These are phyloP conservation scores for Andrena flavipes DNA, from an alignment of 2,888 invertebrate species.

Conservation along the genomic window DNA sequence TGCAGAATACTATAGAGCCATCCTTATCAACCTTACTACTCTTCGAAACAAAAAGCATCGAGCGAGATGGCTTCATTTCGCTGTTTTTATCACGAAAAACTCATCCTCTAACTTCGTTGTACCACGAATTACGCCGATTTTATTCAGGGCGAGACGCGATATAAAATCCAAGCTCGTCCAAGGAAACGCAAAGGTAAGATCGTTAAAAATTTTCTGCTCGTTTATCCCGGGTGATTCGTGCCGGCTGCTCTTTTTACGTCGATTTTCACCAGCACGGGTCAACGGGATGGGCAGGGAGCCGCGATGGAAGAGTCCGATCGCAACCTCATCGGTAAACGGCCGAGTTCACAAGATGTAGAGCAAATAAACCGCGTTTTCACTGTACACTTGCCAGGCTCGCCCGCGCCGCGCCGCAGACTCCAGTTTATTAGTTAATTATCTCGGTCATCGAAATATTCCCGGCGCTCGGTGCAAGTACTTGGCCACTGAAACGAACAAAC, in stretches of 20 bases:
- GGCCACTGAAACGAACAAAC: conserved; percentile 19
- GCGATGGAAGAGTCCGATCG: background rate
- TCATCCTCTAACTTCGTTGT: background rate
- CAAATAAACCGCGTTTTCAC: conserved; percentile 62
- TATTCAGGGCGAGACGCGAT: background rate
- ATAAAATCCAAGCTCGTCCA: background rate
- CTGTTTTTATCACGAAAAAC: background rate
- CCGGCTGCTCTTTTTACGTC: background rate
- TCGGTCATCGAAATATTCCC: conserved; percentile 42
- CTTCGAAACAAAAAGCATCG: background rate
- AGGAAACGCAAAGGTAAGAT: background rate
- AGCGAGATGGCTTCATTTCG: background rate
- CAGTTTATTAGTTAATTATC: conserved; percentile 69
- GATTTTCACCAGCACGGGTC: background rate
- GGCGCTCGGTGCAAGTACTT: background rate
- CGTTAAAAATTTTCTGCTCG: conserved; percentile 16
- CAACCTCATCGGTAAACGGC: conserved; percentile 40
- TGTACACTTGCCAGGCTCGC: conserved; percentile 35
- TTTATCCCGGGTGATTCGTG: background rate
- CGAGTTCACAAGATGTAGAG: conserved; percentile 30
- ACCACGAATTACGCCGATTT: conserved; percentile 1
- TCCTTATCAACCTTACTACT: too few relatives aligned
- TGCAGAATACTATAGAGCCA: too few relatives aligned
- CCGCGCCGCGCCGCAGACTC: conserved; percentile 1
- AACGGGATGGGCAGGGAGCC: background rate